Base-by-base conservation (phyloP, 2,797 vertebrate species). In the Liasis olivaceus region DNA sequence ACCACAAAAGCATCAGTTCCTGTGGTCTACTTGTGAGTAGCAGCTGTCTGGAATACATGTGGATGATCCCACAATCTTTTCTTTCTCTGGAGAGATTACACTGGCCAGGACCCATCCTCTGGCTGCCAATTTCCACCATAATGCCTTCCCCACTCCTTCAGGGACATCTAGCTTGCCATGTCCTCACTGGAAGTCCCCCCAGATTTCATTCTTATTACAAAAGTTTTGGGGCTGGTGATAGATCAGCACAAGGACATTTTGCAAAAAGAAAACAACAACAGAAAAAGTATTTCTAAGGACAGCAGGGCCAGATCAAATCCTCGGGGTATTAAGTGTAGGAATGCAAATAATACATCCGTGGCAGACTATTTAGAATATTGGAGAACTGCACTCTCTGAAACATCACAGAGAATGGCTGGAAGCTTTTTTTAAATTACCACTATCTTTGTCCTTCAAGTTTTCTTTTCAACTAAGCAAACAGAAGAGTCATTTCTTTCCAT, bases 221-320 rank as follows among this genome's bases (percentile, higher is more conserved):
- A 58, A 86, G 4, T 17, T 91, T 92, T 26, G n/a, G 93, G 84
- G 24, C 59, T 88, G 91, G 93, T 17, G 12, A 88, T 81, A 6
- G 42, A 47, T 8, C 0, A 93, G 86, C 77, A 84, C 58, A 26
- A 91, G 12, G 87, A 92, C 92, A 95, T 91, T 88, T 89, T 56
- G 88, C 14, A 59, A 31, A 56, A 58, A 59, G 7, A 87, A 59
- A 85, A 86, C 17, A 81, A 58, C 36, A 77, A 1, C 20, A 47
- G 8, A 28, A n/a, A 62, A 87, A 59, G n/a, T 58, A 24, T 47
- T 59, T 69, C 64, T 28, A 36, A 87, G 85, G 85, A 59, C 85
- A 87, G 26, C 86, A 72, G n/a, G 91, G 88, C 5, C 7, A 0
- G 94, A 92, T 89, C 91, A n/a, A 89, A 62, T 0, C 54, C 64